phyloP scores from a whole-genome alignment of 2,888 invertebrate genomes.

The Hypolimnas misippus region DNA sequence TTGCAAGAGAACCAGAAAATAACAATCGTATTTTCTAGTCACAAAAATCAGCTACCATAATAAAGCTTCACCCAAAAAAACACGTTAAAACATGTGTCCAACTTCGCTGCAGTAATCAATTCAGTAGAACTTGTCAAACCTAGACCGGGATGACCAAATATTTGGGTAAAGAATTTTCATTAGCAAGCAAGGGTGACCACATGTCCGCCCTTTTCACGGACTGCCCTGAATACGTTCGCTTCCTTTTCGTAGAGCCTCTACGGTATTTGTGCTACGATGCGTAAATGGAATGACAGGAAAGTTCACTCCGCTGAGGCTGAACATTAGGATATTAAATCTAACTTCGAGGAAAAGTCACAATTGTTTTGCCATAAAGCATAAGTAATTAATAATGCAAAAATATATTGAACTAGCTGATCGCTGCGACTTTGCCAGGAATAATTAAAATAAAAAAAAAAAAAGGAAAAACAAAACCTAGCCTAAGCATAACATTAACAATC shows the following conservation, averaged over 20 bases:
- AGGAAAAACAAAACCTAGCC: no score
- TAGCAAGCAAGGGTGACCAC: constrained; percentile 46
- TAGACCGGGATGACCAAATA: constrained; percentile 44
- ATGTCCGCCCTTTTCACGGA: constrained; percentile 40
- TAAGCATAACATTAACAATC: no score
- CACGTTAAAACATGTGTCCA: neutral
- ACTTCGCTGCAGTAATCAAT: constrained; percentile 28
- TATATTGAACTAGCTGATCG: no score
- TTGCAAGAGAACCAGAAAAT: neutral
- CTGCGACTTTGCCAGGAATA: no score
- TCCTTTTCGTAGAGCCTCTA: constrained; percentile 16
- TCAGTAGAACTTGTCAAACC: constrained; percentile 44
- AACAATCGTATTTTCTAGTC: neutral
- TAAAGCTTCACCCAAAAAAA: neutral
- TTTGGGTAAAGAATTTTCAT: constrained; percentile 53
- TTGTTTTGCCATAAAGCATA: neutral
- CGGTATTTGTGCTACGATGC: constrained; percentile 17
- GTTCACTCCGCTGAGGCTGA: neutral
- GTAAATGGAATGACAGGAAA: neutral
- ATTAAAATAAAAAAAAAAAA: no score
- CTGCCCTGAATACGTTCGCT: constrained; percentile 31
- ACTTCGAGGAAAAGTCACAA: neutral
- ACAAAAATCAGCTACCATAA: neutral
- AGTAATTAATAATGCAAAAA: neutral
- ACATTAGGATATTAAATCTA: neutral